These are phyloP conservation scores for Scrobipalpa costella DNA, from an alignment of 2,888 invertebrate genomes.

Conservation along the genomic window DNA sequence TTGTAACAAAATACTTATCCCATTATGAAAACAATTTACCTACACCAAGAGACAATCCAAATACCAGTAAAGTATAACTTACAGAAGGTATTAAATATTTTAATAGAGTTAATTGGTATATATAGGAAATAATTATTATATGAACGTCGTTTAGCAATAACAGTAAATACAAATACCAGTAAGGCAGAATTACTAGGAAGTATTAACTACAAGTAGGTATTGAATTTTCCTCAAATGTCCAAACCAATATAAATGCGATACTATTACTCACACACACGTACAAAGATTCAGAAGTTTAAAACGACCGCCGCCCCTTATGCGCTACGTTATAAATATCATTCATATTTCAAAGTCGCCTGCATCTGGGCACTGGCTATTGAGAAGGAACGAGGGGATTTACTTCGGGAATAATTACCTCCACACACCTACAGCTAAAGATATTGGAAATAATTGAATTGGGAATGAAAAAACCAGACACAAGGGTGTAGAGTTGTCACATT, in stretches of 20 bases:
- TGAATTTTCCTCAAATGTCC: conserved; percentile 5
- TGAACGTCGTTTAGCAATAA: background rate
- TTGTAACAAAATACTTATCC: no score
- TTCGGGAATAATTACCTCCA: conserved; percentile 61
- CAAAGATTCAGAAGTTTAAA: conserved; percentile 34
- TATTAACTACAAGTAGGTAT: background rate
- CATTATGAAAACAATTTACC: no score
- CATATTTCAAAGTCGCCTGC: conserved; percentile 80
- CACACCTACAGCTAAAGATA: conserved; percentile 8
- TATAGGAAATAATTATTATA: background rate
- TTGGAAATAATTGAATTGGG: conserved; percentile 44
- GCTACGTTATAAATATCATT: conserved; percentile 72
- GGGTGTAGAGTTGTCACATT: conserved; percentile 69
- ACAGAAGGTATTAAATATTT: no score
- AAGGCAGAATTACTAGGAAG: background rate
- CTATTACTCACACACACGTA: conserved; percentile 24
- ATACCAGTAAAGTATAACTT: no score
- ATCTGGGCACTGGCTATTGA: conserved; percentile 76
- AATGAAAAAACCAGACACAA: conserved; percentile 53
- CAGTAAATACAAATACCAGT: conserved; percentile 2
- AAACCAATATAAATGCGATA: background rate
- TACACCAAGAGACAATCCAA: no score
- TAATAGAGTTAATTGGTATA: background rate
- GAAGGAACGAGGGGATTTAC: conserved; percentile 53
- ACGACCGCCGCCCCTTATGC: conserved; percentile 47